Evolutionary conservation across 2,888 invertebrate species (phyloP).

Genomic region (Synanthedon andrenaeformis): DNA sequence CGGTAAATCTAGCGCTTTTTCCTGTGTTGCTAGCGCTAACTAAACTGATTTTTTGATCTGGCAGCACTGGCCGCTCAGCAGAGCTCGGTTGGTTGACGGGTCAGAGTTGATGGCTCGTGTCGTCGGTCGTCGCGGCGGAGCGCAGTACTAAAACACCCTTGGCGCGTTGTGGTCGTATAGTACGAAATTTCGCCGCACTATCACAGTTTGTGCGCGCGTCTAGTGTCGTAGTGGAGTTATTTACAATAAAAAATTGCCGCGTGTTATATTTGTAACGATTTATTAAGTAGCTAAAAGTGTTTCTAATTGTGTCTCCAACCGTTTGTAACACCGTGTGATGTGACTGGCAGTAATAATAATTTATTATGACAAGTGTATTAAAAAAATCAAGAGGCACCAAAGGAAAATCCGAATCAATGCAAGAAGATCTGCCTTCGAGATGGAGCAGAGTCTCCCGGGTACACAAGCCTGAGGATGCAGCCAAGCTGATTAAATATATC

Average conservation of each 20-base stretch:
- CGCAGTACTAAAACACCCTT: no score
- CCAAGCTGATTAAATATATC: slow-evolving; percentile 81
- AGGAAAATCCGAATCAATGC: slow-evolving; percentile 67
- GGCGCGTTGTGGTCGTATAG: no score
- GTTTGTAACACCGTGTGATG: slow-evolving; percentile 35
- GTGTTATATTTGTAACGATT: no score
- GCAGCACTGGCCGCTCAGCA: no score
- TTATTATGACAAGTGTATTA: slow-evolving; percentile 60
- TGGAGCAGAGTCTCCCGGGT: slow-evolving; percentile 46
- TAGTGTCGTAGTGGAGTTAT: slow-evolving; percentile 7
- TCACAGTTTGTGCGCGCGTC: slow-evolving; percentile 6
- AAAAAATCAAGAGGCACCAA: slow-evolving; percentile 62
- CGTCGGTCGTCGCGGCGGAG: no score
- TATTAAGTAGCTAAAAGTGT: background rate
- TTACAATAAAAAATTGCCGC: no score
- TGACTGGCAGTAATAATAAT: slow-evolving; percentile 32
- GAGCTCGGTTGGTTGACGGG: no score
- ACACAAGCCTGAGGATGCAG: slow-evolving; percentile 74
- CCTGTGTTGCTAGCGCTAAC: no score
- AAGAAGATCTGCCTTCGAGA: slow-evolving; percentile 58
- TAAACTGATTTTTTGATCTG: no score
- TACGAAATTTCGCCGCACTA: no score
- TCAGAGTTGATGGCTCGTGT: no score
- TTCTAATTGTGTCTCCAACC: background rate
- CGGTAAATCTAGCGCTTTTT: no score